Conservation (phyloP, 2,888 invertebrate species). For the Erebia aethiops region DNA sequence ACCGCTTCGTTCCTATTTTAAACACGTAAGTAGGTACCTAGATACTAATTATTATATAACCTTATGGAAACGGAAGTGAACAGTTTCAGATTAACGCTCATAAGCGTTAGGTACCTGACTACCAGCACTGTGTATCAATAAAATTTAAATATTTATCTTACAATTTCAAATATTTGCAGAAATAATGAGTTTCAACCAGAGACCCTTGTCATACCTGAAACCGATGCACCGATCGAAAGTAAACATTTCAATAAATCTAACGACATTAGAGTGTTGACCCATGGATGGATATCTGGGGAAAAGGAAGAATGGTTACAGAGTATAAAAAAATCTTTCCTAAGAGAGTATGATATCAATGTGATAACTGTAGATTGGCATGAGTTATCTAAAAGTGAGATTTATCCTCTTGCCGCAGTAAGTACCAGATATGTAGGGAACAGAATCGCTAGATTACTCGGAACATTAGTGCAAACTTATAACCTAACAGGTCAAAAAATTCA, state of each 20-base stretch:
- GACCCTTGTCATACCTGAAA: slow-evolving; percentile 51
- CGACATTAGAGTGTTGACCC: slow-evolving; percentile 76
- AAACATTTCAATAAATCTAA: slow-evolving; percentile 67
- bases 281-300: slow-evolving; percentile 79
- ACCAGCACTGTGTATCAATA: too few relatives aligned
- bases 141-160: too few relatives aligned
- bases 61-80: too few relatives aligned
- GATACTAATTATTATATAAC: too few relatives aligned
- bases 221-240: slow-evolving; percentile 52
- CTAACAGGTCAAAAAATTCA: slow-evolving; percentile 56
- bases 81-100: neutral
- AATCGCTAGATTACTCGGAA: slow-evolving; percentile 58
- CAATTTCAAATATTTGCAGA: slow-evolving; percentile 47
- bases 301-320: slow-evolving; percentile 61
- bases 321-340: slow-evolving; percentile 71
- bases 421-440: slow-evolving; percentile 72
- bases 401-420: slow-evolving; percentile 69
- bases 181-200: slow-evolving; percentile 58
- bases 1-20: neutral
- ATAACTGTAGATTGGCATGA: slow-evolving; percentile 77
- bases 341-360: slow-evolving; percentile 73
- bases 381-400: slow-evolving; percentile 63
- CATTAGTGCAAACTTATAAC: slow-evolving; percentile 50
- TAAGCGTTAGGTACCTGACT: too few relatives aligned
- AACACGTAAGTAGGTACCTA: too few relatives aligned